Evolutionary conservation across 1,140 invertebrate species (phyloP), one percentile per base, ranked within the genome.

Genomic region (Drosophila elegans): DNA sequence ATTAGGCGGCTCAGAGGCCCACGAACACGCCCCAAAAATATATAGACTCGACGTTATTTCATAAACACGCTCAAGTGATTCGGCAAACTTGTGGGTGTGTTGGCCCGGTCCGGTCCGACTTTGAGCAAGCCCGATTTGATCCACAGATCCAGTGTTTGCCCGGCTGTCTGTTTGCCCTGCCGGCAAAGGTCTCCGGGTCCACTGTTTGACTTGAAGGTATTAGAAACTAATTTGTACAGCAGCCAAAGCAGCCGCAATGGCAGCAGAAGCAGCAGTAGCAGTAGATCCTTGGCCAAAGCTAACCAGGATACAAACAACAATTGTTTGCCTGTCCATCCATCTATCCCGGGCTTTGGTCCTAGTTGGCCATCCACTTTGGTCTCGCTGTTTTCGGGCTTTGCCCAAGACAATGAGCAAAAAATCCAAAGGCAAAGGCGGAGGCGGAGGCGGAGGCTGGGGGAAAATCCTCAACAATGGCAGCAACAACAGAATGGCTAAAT

Each of bases 141-240:
- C 63, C 25, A 11, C 46, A 42, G 46, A 52, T 27, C 21, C 61
- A 39, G 59, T 83, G 71, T 78, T 66, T 85, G 67, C 55, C 46
- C 77, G 62, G 74, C 74, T 67, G 64, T 61, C 57, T 81, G 67
- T 73, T 75, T 63, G 73, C 61, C 57, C 55, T 44, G 49, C 41
- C 34, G 67, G 67, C 68, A 72, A 72, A 72, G 68, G 68, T 72
- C 66, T 71, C 38, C 52, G 67, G 64, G 42, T 25, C 63, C 73
- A 74, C 74, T 89, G 83, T 88, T 88, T 88, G 84, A 88, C 84
- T 88, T 88, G 80, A 88, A 88, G 84, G 84, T 88, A 88, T 88
- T 88, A 88, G 84, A 88, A 88, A 88, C 84, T 88, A 88, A 88
- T 88, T 88, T 88, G 84, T 88, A 78, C 68, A 80, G 84, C 76